Percentiles rank a stretch among this genome's conserved stretches.
Conservation (phyloP, 2,888 invertebrate species). For the Frankliniella intonsa region DNA sequence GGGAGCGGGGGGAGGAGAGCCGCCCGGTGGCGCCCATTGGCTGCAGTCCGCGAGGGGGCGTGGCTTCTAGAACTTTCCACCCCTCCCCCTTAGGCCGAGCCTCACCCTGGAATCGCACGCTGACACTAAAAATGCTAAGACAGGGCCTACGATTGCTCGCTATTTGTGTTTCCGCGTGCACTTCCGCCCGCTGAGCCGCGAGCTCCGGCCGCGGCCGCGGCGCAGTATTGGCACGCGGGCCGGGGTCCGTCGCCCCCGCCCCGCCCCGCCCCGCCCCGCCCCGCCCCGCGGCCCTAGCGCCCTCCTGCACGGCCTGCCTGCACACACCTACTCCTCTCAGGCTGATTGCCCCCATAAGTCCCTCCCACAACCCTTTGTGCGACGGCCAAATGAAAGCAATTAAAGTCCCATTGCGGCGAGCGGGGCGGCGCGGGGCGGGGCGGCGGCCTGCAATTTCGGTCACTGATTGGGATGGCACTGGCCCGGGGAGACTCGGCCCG, state of each 20-base stretch:
- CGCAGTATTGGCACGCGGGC: no score
- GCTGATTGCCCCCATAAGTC: not conserved
- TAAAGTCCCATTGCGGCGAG: not conserved
- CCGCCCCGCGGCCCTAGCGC: not conserved
- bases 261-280: not conserved
- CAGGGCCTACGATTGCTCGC: no score
- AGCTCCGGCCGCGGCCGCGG: no score
- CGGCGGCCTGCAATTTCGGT: not conserved
- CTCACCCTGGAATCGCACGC: not conserved
- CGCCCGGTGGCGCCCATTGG: not conserved
- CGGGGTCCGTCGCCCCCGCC: not conserved
- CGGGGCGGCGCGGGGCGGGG: not conserved
- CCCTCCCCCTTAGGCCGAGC: constrained; percentile 7
- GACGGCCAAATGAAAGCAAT: constrained; percentile 20
- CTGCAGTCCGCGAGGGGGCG: not conserved
- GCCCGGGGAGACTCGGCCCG: not conserved
- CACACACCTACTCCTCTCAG: not conserved
- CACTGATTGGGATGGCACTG: not conserved
- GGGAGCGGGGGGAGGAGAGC: not conserved
- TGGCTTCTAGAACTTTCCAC: constrained; percentile 18
- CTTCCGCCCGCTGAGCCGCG: no score
- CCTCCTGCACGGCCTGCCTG: not conserved
- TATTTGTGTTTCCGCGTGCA: no score
- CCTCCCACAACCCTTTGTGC: not conserved
- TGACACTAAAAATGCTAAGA: not conserved